Evolutionary conservation across 2,113 vertebrate species (phyloP), one percentile per base, ranked within the genome.

Genomic region (Todiramphus saurophagus): DNA sequence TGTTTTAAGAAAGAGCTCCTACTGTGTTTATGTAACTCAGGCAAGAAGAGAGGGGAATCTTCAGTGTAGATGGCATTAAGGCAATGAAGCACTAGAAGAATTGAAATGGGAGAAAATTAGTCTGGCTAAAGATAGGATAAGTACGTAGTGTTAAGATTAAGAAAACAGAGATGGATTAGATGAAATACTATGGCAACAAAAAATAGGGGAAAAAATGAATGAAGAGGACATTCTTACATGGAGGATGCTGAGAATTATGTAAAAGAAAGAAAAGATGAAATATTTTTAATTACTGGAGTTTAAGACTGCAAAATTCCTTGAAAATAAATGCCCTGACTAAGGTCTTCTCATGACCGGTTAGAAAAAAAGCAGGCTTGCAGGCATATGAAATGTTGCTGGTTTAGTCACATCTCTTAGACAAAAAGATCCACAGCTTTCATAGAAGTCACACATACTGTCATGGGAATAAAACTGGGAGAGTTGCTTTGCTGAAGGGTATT

Each of bases 381-480:
- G n/a, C 30, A 89, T 93, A 82, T 15, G 16, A 87, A 93, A 85
- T 77, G 30, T 76, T 92, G 33, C 69, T 69, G n/a, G 19, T 91
- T 85, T 55, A 90, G 74, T 66, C 70, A 88, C 66, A 76, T 68
- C 59, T 94, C 70, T 86, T 12, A 30, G 9, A 85, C 70, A 87
- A 85, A 89, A 69, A 58, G 41, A 87, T 79, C 39, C 69, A 79
- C 58, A 83, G 87, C 70, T 91, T 95, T 96, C 63, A 53, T 50
- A 93, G 60, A 95, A 96, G 90, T 80, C 89, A 93, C 25, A 7
- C 55, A 69, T 76, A 96, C 94, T 93, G 95, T 95, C 95, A 96
- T 96, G 93, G 95, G 89, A 96, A 96, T 93, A 91, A 92, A 95
- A 85, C 62, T 87, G 67, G 58, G 89, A 95, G 48, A 27, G n/a